Base-by-base conservation (phyloP, 2,888 invertebrate species). In the Phyllotreta cruciferae region DNA sequence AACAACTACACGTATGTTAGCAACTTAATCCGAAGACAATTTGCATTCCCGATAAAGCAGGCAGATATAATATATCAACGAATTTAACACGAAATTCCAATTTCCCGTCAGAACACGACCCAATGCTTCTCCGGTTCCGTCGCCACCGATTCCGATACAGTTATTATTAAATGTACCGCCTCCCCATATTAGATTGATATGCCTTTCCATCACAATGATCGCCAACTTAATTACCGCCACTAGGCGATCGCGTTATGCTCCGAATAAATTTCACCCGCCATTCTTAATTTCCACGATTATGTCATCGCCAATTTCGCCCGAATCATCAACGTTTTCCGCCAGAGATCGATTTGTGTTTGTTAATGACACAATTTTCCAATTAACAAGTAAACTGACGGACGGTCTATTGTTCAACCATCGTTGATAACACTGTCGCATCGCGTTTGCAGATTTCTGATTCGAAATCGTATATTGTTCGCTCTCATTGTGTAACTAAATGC, bases 51-150 rank as follows among this genome's bases (percentile, higher is more conserved):
- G 9, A 14, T 47, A 47, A 14, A 14, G 47, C 9, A 11, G 14
- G 13, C 9, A 13, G 9, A 47, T 24, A 10, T 41, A 41, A 47
- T 34, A 47, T 34, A 37, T 52, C 37, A 52, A 52, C 10, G 38
- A 52, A 52, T 37, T 52, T 38, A 14, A 52, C 37, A 37, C 38
- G 52, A 11, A 36, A 52, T 52, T 37, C 53, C 53, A 53, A 53
- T 53, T 53, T 53, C 53, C 53, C 39, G 11, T 53, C 14, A 13
- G 53, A 38, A 53, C 24, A 38, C n/a, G 39, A 53, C 6, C 39
- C 53, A 8, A 53, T 53, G 14, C 39, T 39, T 9, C 50, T 49
- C 47, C 3, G 34, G 34, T 49, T 24, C 3, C 8, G n/a, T n/a
- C n/a, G n/a, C n/a, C n/a, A 3, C 24, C 47, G 47, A 47, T 47